Evolutionary conservation across 2,888 invertebrate species (phyloP), one percentile per base, ranked within the genome.

Genomic region (Himalopsyche tibetana): DNA sequence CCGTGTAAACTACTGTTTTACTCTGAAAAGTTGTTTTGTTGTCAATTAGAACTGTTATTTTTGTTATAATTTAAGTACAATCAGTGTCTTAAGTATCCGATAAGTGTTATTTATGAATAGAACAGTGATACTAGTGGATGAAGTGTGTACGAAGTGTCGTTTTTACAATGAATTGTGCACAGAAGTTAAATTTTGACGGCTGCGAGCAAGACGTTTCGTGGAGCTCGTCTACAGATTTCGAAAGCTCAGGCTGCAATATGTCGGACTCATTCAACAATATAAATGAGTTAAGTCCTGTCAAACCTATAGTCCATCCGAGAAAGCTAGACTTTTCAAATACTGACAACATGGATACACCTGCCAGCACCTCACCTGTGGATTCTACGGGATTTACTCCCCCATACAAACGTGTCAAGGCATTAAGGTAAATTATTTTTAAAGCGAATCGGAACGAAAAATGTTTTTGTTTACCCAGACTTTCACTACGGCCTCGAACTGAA

Each of bases 191-290:
- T 89, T 91, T 91, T 88, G 90, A 91, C 88, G 90, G 90, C 55
- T 90, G 90, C 89, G 91, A 91, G 88, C 90, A 91, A 87, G 91
- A 90, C 89, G 55, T 45, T 80, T 51, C 84, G 84, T 88, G 88
- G 88, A 91, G 93, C 91, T 91, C 94, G 89, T 94, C 94, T 88
- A 93, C 92, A 28, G 94, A 63, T 63, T 63, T 19, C n/a, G 94
- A 94, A 92, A 93, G 92, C 89, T 94, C 95, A 86, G 93, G 93
- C 89, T 94, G 94, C 91, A 95, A 95, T 91, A 93, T 95, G 92
- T 94, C 95, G 90, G 94, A 94, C 90, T 92, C 93, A 42, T 94
- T 94, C 90, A 95, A 95, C 90, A 93, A 94, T 90, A 94, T 94
- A 89, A 93, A 93, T 86, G 95, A 93, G 82, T 91, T 94, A 89